Conservation (phyloP, 2,113 vertebrate species). For the Poicephalus meyeri region DNA sequence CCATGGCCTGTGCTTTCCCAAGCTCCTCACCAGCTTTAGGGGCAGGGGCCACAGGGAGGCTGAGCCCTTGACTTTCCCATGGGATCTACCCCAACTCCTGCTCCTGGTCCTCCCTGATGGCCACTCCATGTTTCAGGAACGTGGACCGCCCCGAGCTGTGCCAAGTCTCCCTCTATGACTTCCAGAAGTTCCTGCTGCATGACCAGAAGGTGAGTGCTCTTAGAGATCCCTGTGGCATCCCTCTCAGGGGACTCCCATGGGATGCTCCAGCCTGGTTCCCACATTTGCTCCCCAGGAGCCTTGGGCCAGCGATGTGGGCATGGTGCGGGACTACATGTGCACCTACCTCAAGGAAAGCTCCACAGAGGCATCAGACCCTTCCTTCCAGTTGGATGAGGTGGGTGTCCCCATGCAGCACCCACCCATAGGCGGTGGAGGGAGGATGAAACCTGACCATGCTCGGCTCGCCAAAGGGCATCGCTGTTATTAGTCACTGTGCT, state of each 20-base stretch:
- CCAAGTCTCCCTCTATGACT: slow-evolving; percentile 86
- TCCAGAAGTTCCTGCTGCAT: slow-evolving; percentile 87
- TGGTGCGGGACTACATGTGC: slow-evolving; percentile 81
- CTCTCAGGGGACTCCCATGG: background rate
- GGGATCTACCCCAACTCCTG: background rate
- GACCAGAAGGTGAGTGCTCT: slow-evolving; percentile 83
- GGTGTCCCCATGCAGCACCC: background rate
- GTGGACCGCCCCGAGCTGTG: slow-evolving; percentile 85
- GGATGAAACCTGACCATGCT: background rate
- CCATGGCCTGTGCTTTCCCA: background rate
- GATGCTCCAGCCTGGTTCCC: background rate
- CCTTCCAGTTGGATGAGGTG: slow-evolving; percentile 86
- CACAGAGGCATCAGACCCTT: slow-evolving; percentile 71
- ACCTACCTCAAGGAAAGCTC: slow-evolving; percentile 76
- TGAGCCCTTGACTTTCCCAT: background rate
- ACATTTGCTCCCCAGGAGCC: slow-evolving; percentile 70
- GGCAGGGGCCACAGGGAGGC: no score
- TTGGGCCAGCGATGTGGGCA: slow-evolving; percentile 81
- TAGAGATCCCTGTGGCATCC: background rate
- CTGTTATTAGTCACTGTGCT: fast-evolving
- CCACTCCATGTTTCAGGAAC: slow-evolving; percentile 62
- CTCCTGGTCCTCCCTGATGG: background rate
- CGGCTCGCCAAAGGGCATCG: fast-evolving
- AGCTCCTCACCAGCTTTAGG: background rate
- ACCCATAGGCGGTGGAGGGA: background rate